phyloP scores from a whole-genome alignment of 2,797 vertebrate genomes.

The Bradypodion pumilum region DNA sequence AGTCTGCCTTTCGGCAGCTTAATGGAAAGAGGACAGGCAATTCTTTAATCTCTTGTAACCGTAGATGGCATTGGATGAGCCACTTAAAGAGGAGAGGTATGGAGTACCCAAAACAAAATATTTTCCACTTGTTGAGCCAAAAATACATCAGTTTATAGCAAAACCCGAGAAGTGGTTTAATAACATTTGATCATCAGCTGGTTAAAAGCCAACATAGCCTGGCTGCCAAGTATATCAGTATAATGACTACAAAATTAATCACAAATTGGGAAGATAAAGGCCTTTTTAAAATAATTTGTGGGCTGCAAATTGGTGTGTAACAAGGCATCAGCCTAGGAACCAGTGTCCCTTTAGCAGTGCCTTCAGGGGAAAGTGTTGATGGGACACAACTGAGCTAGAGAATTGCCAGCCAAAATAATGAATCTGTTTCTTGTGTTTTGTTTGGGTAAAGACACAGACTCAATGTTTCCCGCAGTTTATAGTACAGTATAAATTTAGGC shows the following conservation, averaged over 20 bases:
- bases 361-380: not conserved
- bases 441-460: not conserved
- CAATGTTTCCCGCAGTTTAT: not conserved
- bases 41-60: slow-evolving; percentile 42
- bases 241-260: not conserved
- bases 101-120: slow-evolving; percentile 40
- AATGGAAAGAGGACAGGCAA: not conserved
- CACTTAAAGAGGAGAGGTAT: slow-evolving; percentile 24
- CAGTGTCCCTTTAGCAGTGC: too few relatives aligned
- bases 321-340: not conserved
- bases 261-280: slow-evolving; percentile 27
- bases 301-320: not conserved
- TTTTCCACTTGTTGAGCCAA: slow-evolving; percentile 54
- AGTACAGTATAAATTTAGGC: not conserved
- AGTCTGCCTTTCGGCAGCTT: slow-evolving; percentile 32
- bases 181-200: slow-evolving; percentile 58
- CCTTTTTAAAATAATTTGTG: not conserved
- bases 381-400: not conserved
- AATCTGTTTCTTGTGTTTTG: not conserved
- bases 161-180: slow-evolving; percentile 57
- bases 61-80: slow-evolving; percentile 51
- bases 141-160: slow-evolving; percentile 60
- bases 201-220: slow-evolving; percentile 53
- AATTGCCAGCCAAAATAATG: not conserved
- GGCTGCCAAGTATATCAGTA: slow-evolving; percentile 43